Evolutionary conservation across 92 coral and sea anemone genomes (phyloP), one percentile per base, ranked within the genome.

Genomic region (Nematostella vectensis): DNA sequence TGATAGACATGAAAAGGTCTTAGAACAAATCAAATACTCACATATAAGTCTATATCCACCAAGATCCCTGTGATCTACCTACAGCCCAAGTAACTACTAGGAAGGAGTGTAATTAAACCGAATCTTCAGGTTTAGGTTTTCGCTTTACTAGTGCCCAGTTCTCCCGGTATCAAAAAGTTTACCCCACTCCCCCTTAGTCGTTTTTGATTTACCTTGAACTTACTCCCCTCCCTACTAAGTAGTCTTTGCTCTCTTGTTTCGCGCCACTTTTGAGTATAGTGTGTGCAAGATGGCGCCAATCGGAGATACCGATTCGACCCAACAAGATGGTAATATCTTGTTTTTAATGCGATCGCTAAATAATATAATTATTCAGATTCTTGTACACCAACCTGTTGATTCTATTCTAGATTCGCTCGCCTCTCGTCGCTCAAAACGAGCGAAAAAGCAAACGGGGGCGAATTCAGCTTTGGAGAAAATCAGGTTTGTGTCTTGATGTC

Each of bases 271-370:
- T 59, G 72, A 85, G 64, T 56, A 66, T 43, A 79, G 44, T 29
- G n/a, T n/a, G n/a, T n/a, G n/a, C 78, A 91, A 91, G 47, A 91
- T 91, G 98, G 98, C 98, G 88, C 95, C 98, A 67, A 76, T 80
- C 17, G 83, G 70, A 36, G 77, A 61, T 23, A 22, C 67, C 29
- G 88, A 70, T 47, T 47, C 76, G 3, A 33, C 79, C 20, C 58
- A 69, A n/a, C 85, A 82, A 70, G 93, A 78, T 57, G 98, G 97
- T 84, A 70, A 27, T 64, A 59, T 57, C 45, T 29, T 27, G 17
- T 43, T 56, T 33, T 31, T 25, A 18, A 25, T 48, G 55, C 33
- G 68, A 69, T 62, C 29, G 19, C 38, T 39, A 10, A 18, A 18
- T 26, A 31, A 17, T 22, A 33, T 57, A 8, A 22, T 37, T 8